Base-by-base conservation (phyloP, 2,888 invertebrate genomes). In the Ophioninae sp. region DNA sequence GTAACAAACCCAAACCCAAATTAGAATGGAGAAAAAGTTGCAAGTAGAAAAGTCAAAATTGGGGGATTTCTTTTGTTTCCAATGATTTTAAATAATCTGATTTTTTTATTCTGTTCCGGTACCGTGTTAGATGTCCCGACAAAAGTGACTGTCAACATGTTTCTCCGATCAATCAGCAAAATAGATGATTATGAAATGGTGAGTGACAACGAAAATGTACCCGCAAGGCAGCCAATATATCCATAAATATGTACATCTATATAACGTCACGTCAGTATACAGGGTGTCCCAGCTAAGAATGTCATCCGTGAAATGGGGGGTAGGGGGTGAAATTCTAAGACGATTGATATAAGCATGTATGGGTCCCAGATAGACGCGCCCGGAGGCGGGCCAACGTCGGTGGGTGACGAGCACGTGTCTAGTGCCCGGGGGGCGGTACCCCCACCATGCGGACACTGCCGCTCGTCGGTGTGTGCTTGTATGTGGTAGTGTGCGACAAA, bases 161-260 rank as follows among this genome's bases (percentile, higher is more conserved):
- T 96, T 94, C 97, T 99, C 90, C 96, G 99, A 93, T 98, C 98
- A 95, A 98, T 99, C 95, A 98, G 98, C 96, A 98, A 98, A 96
- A 98, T 99, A 95, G 97, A 98, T 95, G 98, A 98, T 96, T 98
- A 98, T 95, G 97, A 98, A 95, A 99, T 98, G 98, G 98, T 98
- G 96, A 98, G 98, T 97, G 63, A 77, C 88, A 91, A 90, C 86
- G 87, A 85, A 64, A 87, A 89, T 88, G 88, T 86, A 88, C 86
- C 88, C 90, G 87, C 89, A 89, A 90, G 90, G 89, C 87, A 81
- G 82, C 88, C 86, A 87, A 88, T 86, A 85, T 85, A 76, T 86
- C 84, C 84, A 86, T 82, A 83, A 79, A 79, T 75, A 39, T 85
- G 88, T 89, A 88, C 20, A 63, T 30, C 30, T 87, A 79, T 85